A percentile compares a stretch with the other conserved stretches of the same genome.
phyloP scores from a whole-genome alignment of 2,888 invertebrate genomes.

The Eumacrocentrus americanus region DNA sequence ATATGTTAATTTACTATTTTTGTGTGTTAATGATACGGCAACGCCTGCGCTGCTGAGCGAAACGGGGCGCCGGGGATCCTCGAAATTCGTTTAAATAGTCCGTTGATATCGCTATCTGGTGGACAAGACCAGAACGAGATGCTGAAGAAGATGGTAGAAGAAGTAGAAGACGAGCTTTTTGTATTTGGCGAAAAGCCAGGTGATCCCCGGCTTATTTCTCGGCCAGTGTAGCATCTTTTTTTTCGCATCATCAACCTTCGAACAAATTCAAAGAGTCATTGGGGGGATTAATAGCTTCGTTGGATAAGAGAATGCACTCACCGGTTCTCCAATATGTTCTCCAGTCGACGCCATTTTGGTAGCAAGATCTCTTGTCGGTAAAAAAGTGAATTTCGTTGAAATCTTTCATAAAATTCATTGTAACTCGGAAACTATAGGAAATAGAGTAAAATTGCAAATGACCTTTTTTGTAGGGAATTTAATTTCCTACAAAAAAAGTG shows the following conservation, averaged over 20 bases:
- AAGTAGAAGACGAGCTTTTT: conserved; percentile 7
- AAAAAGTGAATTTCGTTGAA: background rate
- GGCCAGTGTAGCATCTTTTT: conserved; percentile 26
- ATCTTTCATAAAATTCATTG: background rate
- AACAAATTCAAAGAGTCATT: background rate
- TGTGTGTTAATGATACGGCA: conserved; percentile 43
- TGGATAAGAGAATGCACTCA: background rate
- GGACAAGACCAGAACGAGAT: conserved; percentile 55
- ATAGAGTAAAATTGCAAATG: too few relatives aligned
- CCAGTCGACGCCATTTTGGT: background rate
- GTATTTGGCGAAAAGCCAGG: conserved; percentile 33
- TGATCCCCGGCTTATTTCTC: conserved; percentile 28
- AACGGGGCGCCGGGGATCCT: conserved; percentile 65
- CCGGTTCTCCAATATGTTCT: background rate
- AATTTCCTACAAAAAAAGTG: too few relatives aligned
- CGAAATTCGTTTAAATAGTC: conserved; percentile 68
- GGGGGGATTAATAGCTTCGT: background rate
- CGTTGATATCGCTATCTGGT: conserved; percentile 64
- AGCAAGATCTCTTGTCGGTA: background rate
- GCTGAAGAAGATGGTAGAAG: background rate
- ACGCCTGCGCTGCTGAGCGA: conserved; percentile 65
- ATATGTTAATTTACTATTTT: background rate
- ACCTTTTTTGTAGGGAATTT: too few relatives aligned
- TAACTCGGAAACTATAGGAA: too few relatives aligned
- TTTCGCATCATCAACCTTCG: conserved; percentile 18